Conservation (phyloP, 2,888 invertebrate genomes). For the Gasteruption jaculator region DNA sequence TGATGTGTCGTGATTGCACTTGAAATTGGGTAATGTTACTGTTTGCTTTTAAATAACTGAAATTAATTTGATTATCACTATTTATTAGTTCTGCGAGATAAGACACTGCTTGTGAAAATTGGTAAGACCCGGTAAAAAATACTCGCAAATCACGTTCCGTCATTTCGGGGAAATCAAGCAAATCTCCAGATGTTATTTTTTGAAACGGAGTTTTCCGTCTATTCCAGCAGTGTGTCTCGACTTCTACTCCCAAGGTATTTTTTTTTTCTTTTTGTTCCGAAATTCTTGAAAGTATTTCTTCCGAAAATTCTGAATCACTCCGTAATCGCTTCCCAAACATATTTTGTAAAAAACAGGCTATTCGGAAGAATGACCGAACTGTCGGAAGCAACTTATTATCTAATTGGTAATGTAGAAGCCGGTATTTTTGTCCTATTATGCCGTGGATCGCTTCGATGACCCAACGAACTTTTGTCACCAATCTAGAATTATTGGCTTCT, state of each 20-base stretch:
- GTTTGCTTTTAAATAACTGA: slow-evolving; percentile 21
- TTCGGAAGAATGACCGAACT: slow-evolving; percentile 13
- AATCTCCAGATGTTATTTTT: slow-evolving; percentile 11
- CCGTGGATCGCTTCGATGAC: slow-evolving; percentile 23
- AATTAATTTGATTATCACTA: slow-evolving; percentile 18
- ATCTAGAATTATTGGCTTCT: slow-evolving; percentile 24
- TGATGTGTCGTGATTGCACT: slow-evolving; percentile 21
- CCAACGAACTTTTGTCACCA: slow-evolving; percentile 26
- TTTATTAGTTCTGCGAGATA: slow-evolving; percentile 25
- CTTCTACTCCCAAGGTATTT: slow-evolving; percentile 18
- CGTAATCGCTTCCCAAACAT: slow-evolving; percentile 22
- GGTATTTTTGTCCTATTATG: slow-evolving; percentile 16
- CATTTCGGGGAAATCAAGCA: slow-evolving; percentile 23
- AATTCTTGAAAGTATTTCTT: slow-evolving; percentile 14
- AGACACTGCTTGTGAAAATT: slow-evolving; percentile 23
- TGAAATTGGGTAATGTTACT: slow-evolving; percentile 18
- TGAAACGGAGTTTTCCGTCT: slow-evolving; percentile 16
- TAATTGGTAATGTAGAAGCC: slow-evolving; percentile 15
- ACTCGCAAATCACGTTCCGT: slow-evolving; percentile 20
- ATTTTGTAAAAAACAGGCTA: slow-evolving; percentile 20
- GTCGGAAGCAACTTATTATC: slow-evolving; percentile 22
- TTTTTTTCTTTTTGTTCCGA: slow-evolving; percentile 4
- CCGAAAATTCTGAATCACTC: slow-evolving; percentile 15
- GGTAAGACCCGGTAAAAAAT: slow-evolving; percentile 24
- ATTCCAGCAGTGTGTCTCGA: slow-evolving; percentile 14